Conservation (phyloP, 2,797 vertebrate species). For the Lepus townsendii region DNA sequence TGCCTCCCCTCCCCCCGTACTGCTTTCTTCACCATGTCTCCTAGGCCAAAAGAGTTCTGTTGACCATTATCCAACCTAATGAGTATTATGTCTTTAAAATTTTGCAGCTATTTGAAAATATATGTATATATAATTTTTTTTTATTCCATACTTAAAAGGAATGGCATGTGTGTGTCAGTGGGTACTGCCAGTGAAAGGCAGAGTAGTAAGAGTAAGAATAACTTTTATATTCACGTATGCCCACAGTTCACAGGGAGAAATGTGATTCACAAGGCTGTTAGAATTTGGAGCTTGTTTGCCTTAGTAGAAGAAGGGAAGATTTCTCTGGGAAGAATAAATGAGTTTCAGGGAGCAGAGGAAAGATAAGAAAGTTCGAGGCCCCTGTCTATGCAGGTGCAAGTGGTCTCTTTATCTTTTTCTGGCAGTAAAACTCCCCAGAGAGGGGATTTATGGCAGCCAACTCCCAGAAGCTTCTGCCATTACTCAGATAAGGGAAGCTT, state of each 20-base stretch:
- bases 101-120: neutral
- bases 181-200: neutral
- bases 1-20: too few species aligned
- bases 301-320: neutral
- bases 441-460: neutral
- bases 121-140: neutral
- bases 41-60: neutral
- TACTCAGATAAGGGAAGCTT: neutral
- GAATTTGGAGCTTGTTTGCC: neutral
- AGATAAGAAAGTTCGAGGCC: neutral
- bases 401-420: neutral
- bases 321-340: neutral
- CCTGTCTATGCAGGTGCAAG: neutral
- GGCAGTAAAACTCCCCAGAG: neutral
- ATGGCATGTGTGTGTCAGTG: neutral
- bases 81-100: neutral
- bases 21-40: neutral
- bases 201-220: neutral
- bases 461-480: neutral
- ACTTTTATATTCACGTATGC: neutral
- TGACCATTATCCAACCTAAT: neutral
- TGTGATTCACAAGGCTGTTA: neutral
- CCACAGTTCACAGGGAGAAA: neutral
- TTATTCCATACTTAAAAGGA: neutral
- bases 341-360: neutral